These are phyloP conservation scores for Exocentrus adspersus DNA, from an alignment of 2,888 invertebrate genomes.

Conservation along the genomic window DNA sequence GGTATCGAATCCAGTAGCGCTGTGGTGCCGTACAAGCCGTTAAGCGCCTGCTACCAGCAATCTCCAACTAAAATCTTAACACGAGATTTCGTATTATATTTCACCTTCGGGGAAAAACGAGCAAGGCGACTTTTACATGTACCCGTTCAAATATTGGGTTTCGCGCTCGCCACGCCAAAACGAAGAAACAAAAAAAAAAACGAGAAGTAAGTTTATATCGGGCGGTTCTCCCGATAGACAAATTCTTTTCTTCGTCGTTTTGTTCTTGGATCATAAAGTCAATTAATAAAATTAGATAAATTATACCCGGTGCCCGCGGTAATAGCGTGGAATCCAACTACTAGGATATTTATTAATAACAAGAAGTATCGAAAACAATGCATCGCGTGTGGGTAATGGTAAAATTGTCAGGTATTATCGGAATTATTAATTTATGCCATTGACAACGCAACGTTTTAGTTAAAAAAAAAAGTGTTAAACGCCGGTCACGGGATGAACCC, in stretches of 20 bases:
- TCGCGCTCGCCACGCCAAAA: too few species aligned
- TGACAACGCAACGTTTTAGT: constrained; percentile 22
- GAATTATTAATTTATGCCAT: constrained; percentile 31
- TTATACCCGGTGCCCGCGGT: too few species aligned
- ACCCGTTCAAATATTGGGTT: constrained; percentile 39
- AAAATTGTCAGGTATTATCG: constrained; percentile 28
- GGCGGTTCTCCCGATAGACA: too few species aligned
- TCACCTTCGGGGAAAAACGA: constrained; percentile 38
- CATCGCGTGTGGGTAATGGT: constrained; percentile 21
- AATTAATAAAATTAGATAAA: too few species aligned
- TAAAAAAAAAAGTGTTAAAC: constrained; percentile 39
- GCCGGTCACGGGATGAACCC: constrained; percentile 26
- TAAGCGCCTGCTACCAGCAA: constrained; percentile 36
- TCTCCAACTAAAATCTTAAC: constrained; percentile 38
- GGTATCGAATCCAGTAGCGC: constrained; percentile 36
- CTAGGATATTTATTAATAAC: neutral
- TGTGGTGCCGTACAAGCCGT: constrained; percentile 28
- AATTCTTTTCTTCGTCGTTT: too few species aligned
- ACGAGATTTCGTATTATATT: constrained; percentile 42
- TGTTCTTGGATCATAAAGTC: too few species aligned
- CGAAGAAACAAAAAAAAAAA: constrained; percentile 19
- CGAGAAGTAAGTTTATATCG: neutral
- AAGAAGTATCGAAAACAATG: neutral
- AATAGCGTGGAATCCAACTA: neutral
- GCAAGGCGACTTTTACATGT: constrained; percentile 28